A percentile compares a stretch with the other conserved stretches of the same genome.
phyloP scores from a whole-genome alignment of 2,113 vertebrate species.

The Xiphias gladius region DNA sequence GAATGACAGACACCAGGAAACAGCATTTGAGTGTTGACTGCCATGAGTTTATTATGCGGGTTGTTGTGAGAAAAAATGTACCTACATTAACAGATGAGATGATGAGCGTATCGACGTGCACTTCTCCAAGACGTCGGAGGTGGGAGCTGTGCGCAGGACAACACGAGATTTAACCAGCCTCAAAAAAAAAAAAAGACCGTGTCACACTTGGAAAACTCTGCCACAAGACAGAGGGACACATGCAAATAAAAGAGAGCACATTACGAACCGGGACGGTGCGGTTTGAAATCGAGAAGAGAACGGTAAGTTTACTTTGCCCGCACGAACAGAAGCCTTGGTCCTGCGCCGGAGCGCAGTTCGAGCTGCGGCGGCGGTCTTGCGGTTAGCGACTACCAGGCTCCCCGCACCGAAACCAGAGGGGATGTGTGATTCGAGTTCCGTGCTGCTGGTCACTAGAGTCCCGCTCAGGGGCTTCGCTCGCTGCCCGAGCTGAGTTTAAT shows the following conservation, averaged over 20 bases:
- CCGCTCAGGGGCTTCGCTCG: background rate
- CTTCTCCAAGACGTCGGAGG: conserved; percentile 75
- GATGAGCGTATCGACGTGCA: conserved; percentile 49
- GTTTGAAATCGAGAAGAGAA: background rate
- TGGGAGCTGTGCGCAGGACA: conserved; percentile 76
- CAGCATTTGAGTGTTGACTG: background rate
- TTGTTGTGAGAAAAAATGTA: background rate
- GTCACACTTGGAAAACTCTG: conserved; percentile 56
- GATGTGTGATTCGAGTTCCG: background rate
- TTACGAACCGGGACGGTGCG: background rate
- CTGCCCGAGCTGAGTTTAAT: background rate
- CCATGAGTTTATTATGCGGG: background rate
- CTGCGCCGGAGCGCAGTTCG: conserved; percentile 20
- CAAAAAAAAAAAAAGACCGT: background rate
- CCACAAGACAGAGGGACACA: conserved; percentile 19
- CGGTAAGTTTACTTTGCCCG: conserved; percentile 45
- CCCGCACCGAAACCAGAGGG: background rate
- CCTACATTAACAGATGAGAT: no score
- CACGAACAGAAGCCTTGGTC: background rate
- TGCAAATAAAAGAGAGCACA: conserved; percentile 7
- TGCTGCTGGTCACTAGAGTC: conserved; percentile 15
- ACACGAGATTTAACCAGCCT: conserved; percentile 20
- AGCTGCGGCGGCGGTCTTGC: background rate
- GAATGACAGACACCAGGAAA: background rate
- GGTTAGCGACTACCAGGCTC: conserved; percentile 21